These are phyloP conservation scores for Nycticorax nycticorax DNA, from an alignment of 2,113 vertebrate species.

Conservation along the genomic window DNA sequence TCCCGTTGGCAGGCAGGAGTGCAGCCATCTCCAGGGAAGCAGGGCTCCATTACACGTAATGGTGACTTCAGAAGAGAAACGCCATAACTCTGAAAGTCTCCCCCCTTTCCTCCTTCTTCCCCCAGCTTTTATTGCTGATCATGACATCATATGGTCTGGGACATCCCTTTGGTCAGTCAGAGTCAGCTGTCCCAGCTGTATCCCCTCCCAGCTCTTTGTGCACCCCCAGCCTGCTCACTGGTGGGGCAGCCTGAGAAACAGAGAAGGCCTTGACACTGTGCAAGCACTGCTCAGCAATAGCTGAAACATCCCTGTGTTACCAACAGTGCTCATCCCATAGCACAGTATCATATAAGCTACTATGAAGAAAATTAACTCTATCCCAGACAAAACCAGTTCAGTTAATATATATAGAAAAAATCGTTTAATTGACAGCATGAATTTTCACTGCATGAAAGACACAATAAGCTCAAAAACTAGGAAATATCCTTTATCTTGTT, in stretches of 20 bases:
- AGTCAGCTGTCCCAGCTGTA: neutral
- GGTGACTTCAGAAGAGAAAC: neutral
- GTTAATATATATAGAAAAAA: neutral
- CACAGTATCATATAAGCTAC: neutral
- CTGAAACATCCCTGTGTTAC: neutral
- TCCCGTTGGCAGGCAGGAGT: neutral
- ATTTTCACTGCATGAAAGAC: neutral
- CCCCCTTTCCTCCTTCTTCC: neutral
- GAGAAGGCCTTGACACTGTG: neutral
- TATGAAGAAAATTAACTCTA: neutral
- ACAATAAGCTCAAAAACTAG: neutral
- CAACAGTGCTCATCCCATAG: neutral
- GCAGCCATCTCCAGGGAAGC: neutral
- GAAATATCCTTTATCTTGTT: neutral
- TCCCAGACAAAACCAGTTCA: neutral
- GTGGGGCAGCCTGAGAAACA: neutral
- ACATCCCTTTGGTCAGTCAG: neutral
- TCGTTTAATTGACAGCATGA: neutral
- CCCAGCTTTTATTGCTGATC: neutral
- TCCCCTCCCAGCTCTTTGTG: neutral
- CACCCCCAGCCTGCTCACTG: neutral
- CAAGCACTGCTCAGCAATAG: neutral
- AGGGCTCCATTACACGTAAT: neutral
- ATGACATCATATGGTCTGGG: neutral
- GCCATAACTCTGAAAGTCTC: fast-evolving